Evolutionary conservation across 2,888 invertebrate species (phyloP).

Genomic region (Habroteleia sp.): DNA sequence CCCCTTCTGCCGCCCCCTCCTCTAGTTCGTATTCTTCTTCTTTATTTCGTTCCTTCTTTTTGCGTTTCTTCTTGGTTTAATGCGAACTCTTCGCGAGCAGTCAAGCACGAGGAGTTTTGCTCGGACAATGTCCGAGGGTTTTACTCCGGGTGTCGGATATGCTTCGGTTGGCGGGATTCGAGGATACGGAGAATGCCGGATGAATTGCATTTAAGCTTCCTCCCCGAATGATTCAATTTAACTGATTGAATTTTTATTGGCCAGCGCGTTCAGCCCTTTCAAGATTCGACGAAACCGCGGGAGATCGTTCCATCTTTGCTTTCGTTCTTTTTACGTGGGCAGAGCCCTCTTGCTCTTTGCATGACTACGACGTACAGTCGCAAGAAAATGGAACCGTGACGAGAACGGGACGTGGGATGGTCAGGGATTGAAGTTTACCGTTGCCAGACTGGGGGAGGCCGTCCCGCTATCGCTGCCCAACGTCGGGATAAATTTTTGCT

Average conservation of each 20-base stretch:
- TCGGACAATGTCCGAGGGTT: constrained; percentile 63
- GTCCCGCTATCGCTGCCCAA: constrained; percentile 1
- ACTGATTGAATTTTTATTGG: constrained; percentile 64
- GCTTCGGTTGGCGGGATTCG: constrained; percentile 58
- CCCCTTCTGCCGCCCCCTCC: neutral
- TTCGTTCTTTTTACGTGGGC: constrained; percentile 10
- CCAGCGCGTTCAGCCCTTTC: constrained; percentile 55
- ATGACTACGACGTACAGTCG: constrained; percentile 41
- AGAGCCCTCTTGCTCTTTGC: constrained; percentile 16
- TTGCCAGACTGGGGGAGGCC: constrained; percentile 14
- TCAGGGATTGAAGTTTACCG: constrained; percentile 36
- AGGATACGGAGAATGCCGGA: constrained; percentile 38
- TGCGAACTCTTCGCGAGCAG: constrained; percentile 54
- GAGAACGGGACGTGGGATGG: constrained; percentile 28
- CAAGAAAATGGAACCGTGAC: constrained; percentile 44
- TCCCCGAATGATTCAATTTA: constrained; percentile 61
- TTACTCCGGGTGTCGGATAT: constrained; percentile 60
- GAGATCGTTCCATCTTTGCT: constrained; percentile 22
- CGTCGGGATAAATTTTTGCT: constrained; percentile 35
- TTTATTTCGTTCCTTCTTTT: constrained; percentile 19
- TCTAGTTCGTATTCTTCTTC: constrained; percentile 5
- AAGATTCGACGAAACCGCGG: constrained; percentile 53
- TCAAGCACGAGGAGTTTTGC: constrained; percentile 62
- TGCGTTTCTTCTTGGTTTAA: constrained; percentile 26
- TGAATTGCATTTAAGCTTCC: constrained; percentile 58